phyloP scores from a whole-genome alignment of 1,140 invertebrate species.

The Daktulosphaira vitifoliae region DNA sequence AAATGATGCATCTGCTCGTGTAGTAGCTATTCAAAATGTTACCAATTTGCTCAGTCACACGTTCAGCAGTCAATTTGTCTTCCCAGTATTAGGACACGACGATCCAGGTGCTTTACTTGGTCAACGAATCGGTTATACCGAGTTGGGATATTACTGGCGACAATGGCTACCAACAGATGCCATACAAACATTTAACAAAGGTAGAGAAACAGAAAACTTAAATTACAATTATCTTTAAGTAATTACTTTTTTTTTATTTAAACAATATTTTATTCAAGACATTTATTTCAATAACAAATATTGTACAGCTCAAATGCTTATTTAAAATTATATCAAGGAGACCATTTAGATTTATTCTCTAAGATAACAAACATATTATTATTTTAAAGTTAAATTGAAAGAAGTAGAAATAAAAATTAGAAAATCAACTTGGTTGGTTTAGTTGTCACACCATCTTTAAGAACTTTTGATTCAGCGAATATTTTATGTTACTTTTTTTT shows the following conservation, averaged over 20 bases:
- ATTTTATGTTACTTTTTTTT: too few species aligned
- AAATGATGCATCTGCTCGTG: conserved; percentile 47
- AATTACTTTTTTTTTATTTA: background rate
- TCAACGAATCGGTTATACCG: conserved; percentile 44
- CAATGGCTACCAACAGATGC: conserved; percentile 73
- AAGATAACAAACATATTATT: too few species aligned
- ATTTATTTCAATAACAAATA: too few species aligned
- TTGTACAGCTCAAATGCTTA: too few species aligned
- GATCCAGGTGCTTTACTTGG: conserved; percentile 53
- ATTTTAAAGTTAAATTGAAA: too few species aligned
- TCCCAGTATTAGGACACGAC: conserved; percentile 71
- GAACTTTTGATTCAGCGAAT: too few species aligned
- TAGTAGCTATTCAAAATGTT: conserved; percentile 62
- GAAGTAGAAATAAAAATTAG: too few species aligned
- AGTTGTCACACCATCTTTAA: too few species aligned
- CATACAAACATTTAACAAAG: conserved; percentile 63
- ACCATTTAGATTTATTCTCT: too few species aligned
- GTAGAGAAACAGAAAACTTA: conserved; percentile 44
- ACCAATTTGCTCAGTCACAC: conserved; percentile 64
- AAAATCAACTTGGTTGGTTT: too few species aligned
- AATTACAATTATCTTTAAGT: background rate
- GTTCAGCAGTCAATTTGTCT: conserved; percentile 71
- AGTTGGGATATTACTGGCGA: conserved; percentile 63
- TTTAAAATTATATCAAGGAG: too few species aligned
- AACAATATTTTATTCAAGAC: too few species aligned